phyloP scores from a whole-genome alignment of 2,113 vertebrate genomes.

The Chamaea fasciata region DNA sequence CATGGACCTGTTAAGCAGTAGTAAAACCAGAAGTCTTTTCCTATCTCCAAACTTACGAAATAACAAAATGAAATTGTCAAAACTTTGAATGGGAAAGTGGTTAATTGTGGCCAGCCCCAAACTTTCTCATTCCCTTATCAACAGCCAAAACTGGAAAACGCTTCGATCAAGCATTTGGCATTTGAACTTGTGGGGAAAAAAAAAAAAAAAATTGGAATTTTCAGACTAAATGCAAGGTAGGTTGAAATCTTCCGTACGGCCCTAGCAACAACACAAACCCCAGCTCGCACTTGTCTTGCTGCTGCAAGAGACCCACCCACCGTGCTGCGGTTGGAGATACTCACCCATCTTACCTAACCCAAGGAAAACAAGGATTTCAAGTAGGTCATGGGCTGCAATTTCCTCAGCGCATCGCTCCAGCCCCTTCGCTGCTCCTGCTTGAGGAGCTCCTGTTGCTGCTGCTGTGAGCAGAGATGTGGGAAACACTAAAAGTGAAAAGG shows the following conservation, averaged over 20 bases:
- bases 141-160: not conserved
- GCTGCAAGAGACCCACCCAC: not conserved
- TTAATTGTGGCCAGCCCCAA: not conserved
- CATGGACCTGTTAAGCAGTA: not conserved
- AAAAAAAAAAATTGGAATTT: not conserved
- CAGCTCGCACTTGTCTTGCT: not conserved
- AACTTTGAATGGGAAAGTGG: not conserved
- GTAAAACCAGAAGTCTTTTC: not conserved
- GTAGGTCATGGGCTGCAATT: not conserved
- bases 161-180: not conserved
- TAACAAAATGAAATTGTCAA: not conserved
- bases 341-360: not conserved
- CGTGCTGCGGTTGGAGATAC: rapidly evolving
- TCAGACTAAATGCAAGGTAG: not conserved
- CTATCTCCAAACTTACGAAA: not conserved
- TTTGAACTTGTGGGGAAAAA: not conserved
- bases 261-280: not conserved
- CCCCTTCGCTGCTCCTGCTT: not conserved
- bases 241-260: not conserved
- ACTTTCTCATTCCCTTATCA: not conserved
- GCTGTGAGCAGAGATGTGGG: not conserved
- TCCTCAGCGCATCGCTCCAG: rapidly evolving
- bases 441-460: not conserved
- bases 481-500: no score
- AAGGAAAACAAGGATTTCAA: not conserved